These are phyloP conservation scores for Bos taurus DNA, from an alignment of 2,113 vertebrate species.

Conservation along the genomic window DNA sequence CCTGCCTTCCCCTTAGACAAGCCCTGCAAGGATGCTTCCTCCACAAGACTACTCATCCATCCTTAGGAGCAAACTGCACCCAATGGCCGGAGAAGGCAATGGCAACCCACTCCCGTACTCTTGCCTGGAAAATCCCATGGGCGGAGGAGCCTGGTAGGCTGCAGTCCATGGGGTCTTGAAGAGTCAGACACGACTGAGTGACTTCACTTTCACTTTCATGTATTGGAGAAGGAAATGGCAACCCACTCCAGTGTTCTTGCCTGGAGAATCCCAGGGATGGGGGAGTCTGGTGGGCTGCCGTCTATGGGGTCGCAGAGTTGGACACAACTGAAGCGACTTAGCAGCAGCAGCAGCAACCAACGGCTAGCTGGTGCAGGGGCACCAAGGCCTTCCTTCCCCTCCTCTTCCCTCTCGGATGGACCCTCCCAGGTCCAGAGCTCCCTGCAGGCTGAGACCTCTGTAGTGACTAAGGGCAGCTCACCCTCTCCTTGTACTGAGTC, in stretches of 20 bases:
- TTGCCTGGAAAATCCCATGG: no score
- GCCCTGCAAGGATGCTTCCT: not conserved
- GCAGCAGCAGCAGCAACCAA: no score
- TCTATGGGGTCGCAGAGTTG: no score
- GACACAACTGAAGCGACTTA: no score
- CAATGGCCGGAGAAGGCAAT: not conserved
- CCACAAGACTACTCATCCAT: not conserved
- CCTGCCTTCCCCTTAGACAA: not conserved
- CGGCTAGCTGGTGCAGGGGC: not conserved
- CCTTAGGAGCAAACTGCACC: not conserved
- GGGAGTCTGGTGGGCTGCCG: accelerated
- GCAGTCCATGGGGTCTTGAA: no score
- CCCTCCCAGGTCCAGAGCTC: not conserved
- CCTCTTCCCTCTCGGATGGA: not conserved
- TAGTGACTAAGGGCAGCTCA: not conserved
- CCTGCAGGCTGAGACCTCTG: not conserved
- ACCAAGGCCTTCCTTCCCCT: not conserved
- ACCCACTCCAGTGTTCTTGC: no score
- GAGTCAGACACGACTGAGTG: accelerated
- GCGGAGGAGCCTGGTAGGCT: no score
- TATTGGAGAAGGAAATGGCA: no score
- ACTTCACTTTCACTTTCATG: no score
- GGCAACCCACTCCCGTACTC: no score
- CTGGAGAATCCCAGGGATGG: no score
- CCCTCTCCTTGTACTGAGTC: not conserved